phyloP scores from a whole-genome alignment of 2,113 vertebrate genomes.

The Zeus faber region DNA sequence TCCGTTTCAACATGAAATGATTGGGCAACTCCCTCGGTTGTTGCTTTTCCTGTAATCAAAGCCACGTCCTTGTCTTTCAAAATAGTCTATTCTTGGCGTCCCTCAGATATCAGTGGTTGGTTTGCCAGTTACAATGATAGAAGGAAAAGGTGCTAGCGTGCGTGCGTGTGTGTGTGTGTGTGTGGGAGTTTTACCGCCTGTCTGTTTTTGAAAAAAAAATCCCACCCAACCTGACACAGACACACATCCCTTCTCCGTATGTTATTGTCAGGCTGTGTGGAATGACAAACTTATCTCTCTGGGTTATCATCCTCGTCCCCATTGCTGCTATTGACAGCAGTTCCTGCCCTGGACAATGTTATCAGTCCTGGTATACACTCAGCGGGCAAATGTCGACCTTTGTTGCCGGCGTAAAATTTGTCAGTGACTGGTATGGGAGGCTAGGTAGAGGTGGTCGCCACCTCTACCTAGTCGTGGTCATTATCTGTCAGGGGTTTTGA shows the following conservation, averaged over 20 bases:
- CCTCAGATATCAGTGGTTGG: not conserved
- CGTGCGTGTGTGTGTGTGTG: constrained; percentile 15
- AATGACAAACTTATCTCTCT: not conserved
- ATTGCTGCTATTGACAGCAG: not conserved
- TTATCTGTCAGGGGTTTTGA: no score
- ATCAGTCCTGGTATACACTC: not conserved
- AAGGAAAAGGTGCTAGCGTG: constrained; percentile 6
- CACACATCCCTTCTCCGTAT: not conserved
- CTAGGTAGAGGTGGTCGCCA: no score
- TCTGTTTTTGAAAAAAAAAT: not conserved
- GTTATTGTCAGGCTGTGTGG: not conserved
- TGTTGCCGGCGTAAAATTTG: not conserved
- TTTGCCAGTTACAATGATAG: constrained; percentile 6
- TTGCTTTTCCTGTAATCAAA: constrained; percentile 14
- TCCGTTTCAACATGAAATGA: not conserved
- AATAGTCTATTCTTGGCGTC: constrained; percentile 4
- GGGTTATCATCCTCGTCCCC: not conserved
- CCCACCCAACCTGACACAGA: constrained; percentile 13
- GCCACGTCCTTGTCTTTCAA: not conserved
- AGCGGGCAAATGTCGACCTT: not conserved
- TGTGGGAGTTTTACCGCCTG: constrained; percentile 12
- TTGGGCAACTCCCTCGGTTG: not conserved
- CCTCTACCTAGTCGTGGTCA: no score
- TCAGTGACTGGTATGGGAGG: not conserved
- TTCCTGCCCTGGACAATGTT: not conserved